phyloP scores from a whole-genome alignment of 1,140 invertebrate genomes.

The Drusus annulatus region DNA sequence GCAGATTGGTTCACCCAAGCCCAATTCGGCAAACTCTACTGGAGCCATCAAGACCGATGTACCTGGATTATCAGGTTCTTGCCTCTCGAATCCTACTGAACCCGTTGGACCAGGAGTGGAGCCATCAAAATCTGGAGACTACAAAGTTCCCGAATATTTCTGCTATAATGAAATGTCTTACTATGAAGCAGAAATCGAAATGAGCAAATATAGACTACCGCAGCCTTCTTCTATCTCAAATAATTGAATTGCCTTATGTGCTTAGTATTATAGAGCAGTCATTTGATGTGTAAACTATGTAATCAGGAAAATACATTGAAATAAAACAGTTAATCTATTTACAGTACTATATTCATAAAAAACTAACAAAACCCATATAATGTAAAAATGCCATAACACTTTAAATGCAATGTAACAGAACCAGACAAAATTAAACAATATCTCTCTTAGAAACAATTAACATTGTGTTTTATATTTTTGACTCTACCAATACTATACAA shows the following conservation, averaged over 20 bases:
- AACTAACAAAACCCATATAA: slow-evolving; percentile 13
- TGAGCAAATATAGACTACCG: slow-evolving; percentile 82
- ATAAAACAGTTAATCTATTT: slow-evolving; percentile 38
- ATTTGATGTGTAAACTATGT: slow-evolving; percentile 3
- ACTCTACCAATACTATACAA: background rate
- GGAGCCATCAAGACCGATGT: slow-evolving; percentile 68
- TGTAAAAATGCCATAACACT: slow-evolving; percentile 22
- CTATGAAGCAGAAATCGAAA: slow-evolving; percentile 89
- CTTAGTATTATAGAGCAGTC: too few relatives aligned
- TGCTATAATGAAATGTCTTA: slow-evolving; percentile 84
- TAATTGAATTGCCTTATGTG: too few relatives aligned
- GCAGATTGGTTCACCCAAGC: slow-evolving; percentile 27
- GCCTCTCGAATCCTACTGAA: slow-evolving; percentile 71
- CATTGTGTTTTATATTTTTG: too few relatives aligned
- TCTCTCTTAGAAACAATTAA: too few relatives aligned
- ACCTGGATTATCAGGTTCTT: slow-evolving; percentile 76
- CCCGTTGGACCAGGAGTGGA: slow-evolving; percentile 81
- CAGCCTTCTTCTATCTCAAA: slow-evolving; percentile 74
- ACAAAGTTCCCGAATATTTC: slow-evolving; percentile 92
- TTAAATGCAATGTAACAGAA: slow-evolving; percentile 27
- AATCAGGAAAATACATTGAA: slow-evolving; percentile 32
- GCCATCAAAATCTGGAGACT: slow-evolving; percentile 78
- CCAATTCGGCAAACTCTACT: background rate
- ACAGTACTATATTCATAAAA: slow-evolving; percentile 17
- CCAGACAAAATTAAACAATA: background rate